A percentile compares a stretch with the other conserved stretches of the same genome.
phyloP scores from a whole-genome alignment of 2,797 vertebrate species.

The Sebastes nivosus region DNA sequence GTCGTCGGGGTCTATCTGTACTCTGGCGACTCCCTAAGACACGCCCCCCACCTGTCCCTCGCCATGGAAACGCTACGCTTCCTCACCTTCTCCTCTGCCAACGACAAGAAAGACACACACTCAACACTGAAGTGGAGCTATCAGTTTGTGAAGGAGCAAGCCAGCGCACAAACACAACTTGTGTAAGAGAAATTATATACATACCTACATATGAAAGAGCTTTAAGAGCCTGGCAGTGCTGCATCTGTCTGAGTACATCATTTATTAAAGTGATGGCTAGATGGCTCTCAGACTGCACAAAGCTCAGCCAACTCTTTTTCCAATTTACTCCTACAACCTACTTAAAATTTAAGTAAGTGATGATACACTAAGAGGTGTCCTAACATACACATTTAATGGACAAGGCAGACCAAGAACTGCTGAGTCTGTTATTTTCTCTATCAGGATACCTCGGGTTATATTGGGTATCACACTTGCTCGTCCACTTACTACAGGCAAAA shows the following conservation, averaged over 20 bases:
- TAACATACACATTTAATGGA: not conserved
- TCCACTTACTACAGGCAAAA: not conserved
- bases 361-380: not conserved
- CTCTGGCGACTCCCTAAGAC: constrained; percentile 90
- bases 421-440: not conserved
- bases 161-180: constrained; percentile 87
- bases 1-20: constrained; percentile 93
- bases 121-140: constrained; percentile 87
- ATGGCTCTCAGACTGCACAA: not conserved
- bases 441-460: not conserved
- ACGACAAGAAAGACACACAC: constrained; percentile 72
- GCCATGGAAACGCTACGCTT: constrained; percentile 94
- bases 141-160: constrained; percentile 85
- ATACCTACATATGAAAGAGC: not conserved
- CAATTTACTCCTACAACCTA: not conserved
- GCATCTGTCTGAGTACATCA: not conserved
- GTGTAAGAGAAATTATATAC: constrained; percentile 74
- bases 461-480: not conserved
- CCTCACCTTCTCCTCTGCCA: constrained; percentile 88
- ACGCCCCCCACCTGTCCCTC: constrained; percentile 90
- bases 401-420: not conserved
- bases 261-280: not conserved
- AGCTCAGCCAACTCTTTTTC: not conserved
- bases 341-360: not conserved
- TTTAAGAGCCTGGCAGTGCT: not conserved